A percentile compares a stretch with the other conserved stretches of the same genome.
These are phyloP conservation scores for Microplitis mediator DNA, from an alignment of 1,140 invertebrate genomes.

Conservation along the genomic window DNA sequence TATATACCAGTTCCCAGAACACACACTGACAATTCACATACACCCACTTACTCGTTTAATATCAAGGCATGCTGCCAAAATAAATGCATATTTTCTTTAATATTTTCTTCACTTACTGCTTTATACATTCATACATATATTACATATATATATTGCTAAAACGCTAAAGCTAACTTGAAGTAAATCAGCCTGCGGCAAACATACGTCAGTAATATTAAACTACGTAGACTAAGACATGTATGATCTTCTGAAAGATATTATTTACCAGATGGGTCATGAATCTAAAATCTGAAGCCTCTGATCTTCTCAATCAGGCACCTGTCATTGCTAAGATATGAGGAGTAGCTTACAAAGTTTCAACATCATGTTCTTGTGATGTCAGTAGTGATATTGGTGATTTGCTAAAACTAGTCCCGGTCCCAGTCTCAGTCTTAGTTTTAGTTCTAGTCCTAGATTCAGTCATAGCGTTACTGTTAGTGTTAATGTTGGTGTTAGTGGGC, in stretches of 20 bases:
- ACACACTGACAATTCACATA: too few species aligned
- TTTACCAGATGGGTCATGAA: neutral
- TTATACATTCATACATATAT: too few species aligned
- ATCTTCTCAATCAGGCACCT: neutral
- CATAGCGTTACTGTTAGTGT: too few species aligned
- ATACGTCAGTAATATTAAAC: neutral
- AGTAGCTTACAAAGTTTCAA: neutral
- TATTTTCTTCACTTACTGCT: neutral
- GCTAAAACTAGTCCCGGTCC: too few species aligned
- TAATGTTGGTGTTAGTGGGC: too few species aligned
- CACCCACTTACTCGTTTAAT: neutral
- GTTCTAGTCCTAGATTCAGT: too few species aligned
- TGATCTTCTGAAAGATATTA: neutral
- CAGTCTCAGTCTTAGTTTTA: too few species aligned
- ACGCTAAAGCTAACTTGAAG: neutral
- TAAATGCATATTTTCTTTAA: neutral
- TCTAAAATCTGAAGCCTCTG: neutral
- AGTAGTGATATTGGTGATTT: too few species aligned
- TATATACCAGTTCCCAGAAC: too few species aligned
- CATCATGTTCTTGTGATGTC: neutral
- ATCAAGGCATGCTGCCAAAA: neutral
- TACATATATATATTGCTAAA: neutral
- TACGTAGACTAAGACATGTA: neutral
- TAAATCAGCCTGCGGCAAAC: neutral
- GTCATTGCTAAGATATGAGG: neutral